Evolutionary conservation across 2,113 vertebrate species (phyloP).

Genomic region (Labrus mixtus): DNA sequence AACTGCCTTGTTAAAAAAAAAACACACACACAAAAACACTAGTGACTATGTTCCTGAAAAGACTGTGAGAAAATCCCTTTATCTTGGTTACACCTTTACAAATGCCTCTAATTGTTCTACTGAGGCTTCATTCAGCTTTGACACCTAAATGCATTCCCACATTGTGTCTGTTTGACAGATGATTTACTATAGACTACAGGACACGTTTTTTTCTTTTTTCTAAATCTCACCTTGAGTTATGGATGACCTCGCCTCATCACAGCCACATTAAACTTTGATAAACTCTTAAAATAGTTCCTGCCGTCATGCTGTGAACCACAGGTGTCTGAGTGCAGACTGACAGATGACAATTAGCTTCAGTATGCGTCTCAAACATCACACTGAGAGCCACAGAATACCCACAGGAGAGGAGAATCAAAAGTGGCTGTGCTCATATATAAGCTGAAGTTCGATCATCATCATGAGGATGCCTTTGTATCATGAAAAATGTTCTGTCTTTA

Average conservation of each 20-base stretch:
- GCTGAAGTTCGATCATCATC: background rate
- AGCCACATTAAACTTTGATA: conserved; percentile 30
- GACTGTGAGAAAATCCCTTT: background rate
- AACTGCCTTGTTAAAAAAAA: background rate
- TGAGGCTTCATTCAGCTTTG: conserved; percentile 7
- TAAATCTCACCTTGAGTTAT: background rate
- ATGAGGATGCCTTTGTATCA: background rate
- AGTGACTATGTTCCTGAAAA: conserved; percentile 14
- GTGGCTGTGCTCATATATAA: background rate
- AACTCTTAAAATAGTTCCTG: conserved; percentile 20
- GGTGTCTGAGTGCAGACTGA: conserved; percentile 26
- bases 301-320: background rate
- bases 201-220: background rate
- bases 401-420: conserved; percentile 9
- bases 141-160: background rate
- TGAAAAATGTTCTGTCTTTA: background rate
- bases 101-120: conserved; percentile 10
- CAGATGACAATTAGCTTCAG: conserved; percentile 32
- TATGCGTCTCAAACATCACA: conserved; percentile 2
- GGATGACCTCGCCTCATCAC: background rate
- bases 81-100: conserved; percentile 9
- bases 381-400: background rate
- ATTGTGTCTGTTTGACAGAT: background rate
- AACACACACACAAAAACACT: conserved; percentile 1
- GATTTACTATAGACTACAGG: conserved; percentile 4